Conservation (phyloP, 2,113 vertebrate species). For the Progne subis region DNA sequence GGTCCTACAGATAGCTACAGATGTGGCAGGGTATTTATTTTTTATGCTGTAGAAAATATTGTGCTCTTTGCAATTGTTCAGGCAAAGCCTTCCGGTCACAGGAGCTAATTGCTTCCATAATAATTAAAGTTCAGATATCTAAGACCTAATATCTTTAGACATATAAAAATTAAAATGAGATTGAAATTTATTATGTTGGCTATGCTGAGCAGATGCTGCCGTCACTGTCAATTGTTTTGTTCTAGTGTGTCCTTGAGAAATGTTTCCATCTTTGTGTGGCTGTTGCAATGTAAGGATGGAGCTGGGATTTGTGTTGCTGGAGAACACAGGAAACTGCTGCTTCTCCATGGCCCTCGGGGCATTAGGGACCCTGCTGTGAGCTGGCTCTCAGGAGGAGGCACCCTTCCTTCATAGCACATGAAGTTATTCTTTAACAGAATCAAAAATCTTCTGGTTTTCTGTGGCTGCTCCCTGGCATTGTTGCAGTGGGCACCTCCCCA, state of each 20-base stretch:
- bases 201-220: slow-evolving; percentile 8
- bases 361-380: neutral
- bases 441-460: neutral
- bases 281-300: neutral
- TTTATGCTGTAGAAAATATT: neutral
- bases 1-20: neutral
- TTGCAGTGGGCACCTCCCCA: neutral
- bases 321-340: neutral
- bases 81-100: neutral
- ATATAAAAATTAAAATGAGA: slow-evolving; percentile 1
- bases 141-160: slow-evolving; percentile 45
- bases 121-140: slow-evolving; percentile 22
- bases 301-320: neutral
- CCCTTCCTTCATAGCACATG: neutral
- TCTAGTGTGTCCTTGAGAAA: slow-evolving; percentile 55
- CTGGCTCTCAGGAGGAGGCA: neutral
- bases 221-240: slow-evolving; percentile 8
- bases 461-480: neutral
- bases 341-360: neutral
- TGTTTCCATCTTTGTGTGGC: neutral
- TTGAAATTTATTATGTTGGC: slow-evolving; percentile 33
- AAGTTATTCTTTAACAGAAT: neutral
- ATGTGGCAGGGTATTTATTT: slow-evolving; percentile 3
- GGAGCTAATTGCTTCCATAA: neutral
- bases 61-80: neutral